These are phyloP conservation scores for Rhamnusium bicolor DNA, from an alignment of 2,888 invertebrate genomes.

Conservation along the genomic window DNA sequence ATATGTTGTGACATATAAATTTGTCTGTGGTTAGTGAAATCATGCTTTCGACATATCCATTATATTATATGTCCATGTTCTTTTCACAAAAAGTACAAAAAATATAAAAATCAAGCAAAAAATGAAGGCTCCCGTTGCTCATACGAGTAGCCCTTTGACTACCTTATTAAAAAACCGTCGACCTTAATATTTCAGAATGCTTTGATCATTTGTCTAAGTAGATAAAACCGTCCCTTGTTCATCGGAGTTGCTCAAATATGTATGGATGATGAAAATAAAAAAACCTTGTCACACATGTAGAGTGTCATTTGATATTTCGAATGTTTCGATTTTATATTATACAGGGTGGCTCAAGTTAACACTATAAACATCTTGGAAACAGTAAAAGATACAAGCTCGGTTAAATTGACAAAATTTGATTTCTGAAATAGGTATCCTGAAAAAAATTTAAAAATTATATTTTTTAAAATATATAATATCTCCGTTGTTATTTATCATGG, in stretches of 20 bases:
- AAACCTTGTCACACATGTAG: background rate
- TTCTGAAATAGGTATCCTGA: too few relatives aligned
- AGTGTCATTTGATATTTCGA: background rate
- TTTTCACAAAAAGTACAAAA: background rate
- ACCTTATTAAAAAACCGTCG: slow-evolving; percentile 13
- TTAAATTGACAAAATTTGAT: too few relatives aligned
- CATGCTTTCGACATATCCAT: background rate
- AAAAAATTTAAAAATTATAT: too few relatives aligned
- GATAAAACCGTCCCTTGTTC: slow-evolving; percentile 1
- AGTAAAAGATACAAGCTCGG: too few relatives aligned
- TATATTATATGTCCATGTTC: background rate
- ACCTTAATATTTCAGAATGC: slow-evolving; percentile 9
- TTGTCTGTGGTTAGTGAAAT: background rate
- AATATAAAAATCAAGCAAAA: background rate
- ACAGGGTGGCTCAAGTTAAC: too few relatives aligned
- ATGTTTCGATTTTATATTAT: too few relatives aligned
- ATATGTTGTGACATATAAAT: background rate
- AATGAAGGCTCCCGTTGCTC: background rate
- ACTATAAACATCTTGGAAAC: too few relatives aligned
- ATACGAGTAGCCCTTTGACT: background rate
- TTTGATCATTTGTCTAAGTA: slow-evolving; percentile 1
- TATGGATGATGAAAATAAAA: background rate
- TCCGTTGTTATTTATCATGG: too few relatives aligned
- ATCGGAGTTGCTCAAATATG: background rate
- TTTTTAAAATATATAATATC: too few relatives aligned